Conservation (phyloP, 2,888 invertebrate genomes). For the Venusia cambrica region DNA sequence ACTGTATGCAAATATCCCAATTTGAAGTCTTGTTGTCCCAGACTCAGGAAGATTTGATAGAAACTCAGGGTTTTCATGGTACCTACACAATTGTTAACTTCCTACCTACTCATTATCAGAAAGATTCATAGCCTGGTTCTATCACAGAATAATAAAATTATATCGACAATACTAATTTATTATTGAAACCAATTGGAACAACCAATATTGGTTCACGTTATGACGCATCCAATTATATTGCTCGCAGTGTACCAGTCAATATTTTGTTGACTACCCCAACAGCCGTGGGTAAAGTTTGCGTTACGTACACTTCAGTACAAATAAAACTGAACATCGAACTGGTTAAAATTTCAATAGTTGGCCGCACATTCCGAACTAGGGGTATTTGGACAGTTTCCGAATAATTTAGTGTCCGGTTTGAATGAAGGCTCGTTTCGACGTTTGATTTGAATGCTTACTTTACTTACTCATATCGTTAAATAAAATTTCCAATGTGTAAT, state of each 20-base stretch:
- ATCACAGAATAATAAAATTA: too few relatives aligned
- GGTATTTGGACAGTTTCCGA: constrained; percentile 36
- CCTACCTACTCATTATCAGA: too few relatives aligned
- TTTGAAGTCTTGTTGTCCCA: too few relatives aligned
- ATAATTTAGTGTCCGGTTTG: constrained; percentile 39
- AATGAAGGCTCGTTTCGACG: constrained; percentile 19
- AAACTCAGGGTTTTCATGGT: too few relatives aligned
- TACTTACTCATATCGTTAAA: too few relatives aligned
- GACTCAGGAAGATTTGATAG: too few relatives aligned
- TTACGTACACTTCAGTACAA: constrained; percentile 50
- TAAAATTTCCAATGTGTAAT: too few relatives aligned
- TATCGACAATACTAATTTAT: background rate
- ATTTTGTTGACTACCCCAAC: constrained; percentile 11
- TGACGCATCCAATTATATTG: constrained; percentile 21
- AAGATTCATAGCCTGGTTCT: too few relatives aligned
- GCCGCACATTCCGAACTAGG: constrained; percentile 38
- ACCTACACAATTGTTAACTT: too few relatives aligned
- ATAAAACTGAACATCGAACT: constrained; percentile 53
- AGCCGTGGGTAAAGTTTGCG: constrained; percentile 17
- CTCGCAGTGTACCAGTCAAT: constrained; percentile 18
- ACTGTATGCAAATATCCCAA: too few relatives aligned
- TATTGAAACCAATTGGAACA: constrained; percentile 12
- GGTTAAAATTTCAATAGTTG: constrained; percentile 59
- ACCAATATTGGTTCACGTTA: constrained; percentile 14
- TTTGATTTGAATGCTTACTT: too few relatives aligned